phyloP scores from a whole-genome alignment of 2,888 invertebrate genomes.

The Pyrochroa serraticornis region DNA sequence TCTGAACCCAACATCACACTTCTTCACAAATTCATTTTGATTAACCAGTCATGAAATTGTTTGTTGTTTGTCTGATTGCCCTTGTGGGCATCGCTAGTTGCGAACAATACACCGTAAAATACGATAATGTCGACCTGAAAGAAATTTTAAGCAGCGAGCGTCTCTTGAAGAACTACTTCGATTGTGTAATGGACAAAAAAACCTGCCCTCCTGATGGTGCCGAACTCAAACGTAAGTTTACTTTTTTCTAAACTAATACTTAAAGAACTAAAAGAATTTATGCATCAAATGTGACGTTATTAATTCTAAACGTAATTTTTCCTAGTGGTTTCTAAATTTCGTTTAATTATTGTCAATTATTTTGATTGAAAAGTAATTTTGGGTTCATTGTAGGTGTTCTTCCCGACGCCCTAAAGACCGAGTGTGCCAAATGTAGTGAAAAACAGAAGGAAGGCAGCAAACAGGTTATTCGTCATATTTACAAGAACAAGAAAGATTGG shows the following conservation, averaged over 20 bases:
- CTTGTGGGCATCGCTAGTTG: constrained; percentile 20
- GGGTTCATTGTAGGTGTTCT: constrained; percentile 60
- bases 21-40: too few relatives aligned
- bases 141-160: constrained; percentile 70
- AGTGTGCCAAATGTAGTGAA: constrained; percentile 69
- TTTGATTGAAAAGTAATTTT: constrained; percentile 2
- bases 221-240: constrained; percentile 61
- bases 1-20: too few relatives aligned
- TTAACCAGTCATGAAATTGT: constrained; percentile 8
- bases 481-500: constrained; percentile 64
- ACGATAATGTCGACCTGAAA: constrained; percentile 72
- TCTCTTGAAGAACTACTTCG: constrained; percentile 70
- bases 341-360: background rate
- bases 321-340: too few relatives aligned
- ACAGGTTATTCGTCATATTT: constrained; percentile 66
- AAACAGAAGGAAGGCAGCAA: constrained; percentile 66
- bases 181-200: constrained; percentile 69
- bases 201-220: constrained; percentile 72
- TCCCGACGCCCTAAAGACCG: constrained; percentile 70
- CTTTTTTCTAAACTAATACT: too few relatives aligned
- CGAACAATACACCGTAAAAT: constrained; percentile 69
- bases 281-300: too few relatives aligned
- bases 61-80: constrained; percentile 14
- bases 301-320: too few relatives aligned
- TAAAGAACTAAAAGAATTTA: background rate